A percentile compares a stretch with the other conserved stretches of the same genome.
phyloP scores from a whole-genome alignment of 2,888 invertebrate species.

The Heterodera filipjevi region DNA sequence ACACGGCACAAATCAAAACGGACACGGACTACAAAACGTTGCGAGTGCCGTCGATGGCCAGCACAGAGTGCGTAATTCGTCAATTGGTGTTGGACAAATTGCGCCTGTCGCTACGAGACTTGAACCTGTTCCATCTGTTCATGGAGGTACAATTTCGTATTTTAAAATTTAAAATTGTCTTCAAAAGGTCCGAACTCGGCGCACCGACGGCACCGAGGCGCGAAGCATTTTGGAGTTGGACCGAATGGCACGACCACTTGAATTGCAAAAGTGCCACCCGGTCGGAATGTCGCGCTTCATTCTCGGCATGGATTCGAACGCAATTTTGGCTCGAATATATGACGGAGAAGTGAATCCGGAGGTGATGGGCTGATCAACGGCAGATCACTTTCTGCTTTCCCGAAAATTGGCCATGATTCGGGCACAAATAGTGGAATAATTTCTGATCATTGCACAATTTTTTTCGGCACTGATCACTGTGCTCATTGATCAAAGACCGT shows the following conservation, averaged over 20 bases:
- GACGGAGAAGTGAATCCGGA: conserved; percentile 76
- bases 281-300: conserved; percentile 82
- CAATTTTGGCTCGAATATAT: conserved; percentile 88
- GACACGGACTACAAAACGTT: conserved; percentile 95
- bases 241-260: conserved; percentile 85
- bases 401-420: too few relatives aligned
- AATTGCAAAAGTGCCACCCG: conserved; percentile 89
- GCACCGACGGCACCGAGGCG: neutral
- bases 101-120: conserved; percentile 71
- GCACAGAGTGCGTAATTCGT: conserved; percentile 77
- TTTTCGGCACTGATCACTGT: too few relatives aligned
- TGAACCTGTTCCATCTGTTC: conserved; percentile 86
- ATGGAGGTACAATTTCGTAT: conserved; percentile 71
- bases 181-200: neutral
- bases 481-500: too few relatives aligned
- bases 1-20: conserved; percentile 83
- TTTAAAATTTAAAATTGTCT: neutral
- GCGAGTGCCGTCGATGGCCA: conserved; percentile 84
- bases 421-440: too few relatives aligned
- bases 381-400: too few relatives aligned
- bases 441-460: too few relatives aligned
- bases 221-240: conserved; percentile 70
- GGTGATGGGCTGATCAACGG: too few relatives aligned
- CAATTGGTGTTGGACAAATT: conserved; percentile 82
- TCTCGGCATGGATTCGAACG: conserved; percentile 79